phyloP scores from a whole-genome alignment of 2,113 vertebrate genomes.

The Brachyistius frenatus region DNA sequence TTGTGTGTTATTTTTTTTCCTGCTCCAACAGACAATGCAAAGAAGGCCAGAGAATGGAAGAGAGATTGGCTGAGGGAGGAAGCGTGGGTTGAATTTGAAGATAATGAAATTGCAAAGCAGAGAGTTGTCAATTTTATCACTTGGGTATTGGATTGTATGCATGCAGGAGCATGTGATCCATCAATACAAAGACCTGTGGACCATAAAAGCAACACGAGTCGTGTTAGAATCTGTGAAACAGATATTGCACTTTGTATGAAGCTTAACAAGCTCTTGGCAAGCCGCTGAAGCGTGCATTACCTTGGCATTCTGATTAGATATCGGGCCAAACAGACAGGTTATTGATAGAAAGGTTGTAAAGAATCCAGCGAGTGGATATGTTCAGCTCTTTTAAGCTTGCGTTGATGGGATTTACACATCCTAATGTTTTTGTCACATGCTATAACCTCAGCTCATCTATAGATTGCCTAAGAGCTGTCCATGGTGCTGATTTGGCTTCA shows the following conservation, averaged over 20 bases:
- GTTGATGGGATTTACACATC: conserved; percentile 48
- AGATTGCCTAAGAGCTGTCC: conserved; percentile 31
- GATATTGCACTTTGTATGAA: conserved; percentile 21
- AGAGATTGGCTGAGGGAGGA: conserved; percentile 41
- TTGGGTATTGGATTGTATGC: conserved; percentile 40
- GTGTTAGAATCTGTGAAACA: conserved; percentile 9
- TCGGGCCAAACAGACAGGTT: conserved; percentile 24
- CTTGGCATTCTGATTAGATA: conserved; percentile 16
- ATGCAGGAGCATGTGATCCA: conserved; percentile 15
- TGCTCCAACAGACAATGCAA: conserved; percentile 43
- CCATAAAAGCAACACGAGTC: conserved; percentile 17
- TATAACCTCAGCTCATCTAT: conserved; percentile 19
- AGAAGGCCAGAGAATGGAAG: conserved; percentile 24
- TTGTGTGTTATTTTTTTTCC: conserved; percentile 16
- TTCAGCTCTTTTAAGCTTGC: conserved; percentile 38
- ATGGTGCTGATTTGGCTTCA: conserved; percentile 16
- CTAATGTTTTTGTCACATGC: conserved; percentile 24
- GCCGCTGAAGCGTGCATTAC: conserved; percentile 14
- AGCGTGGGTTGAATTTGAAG: conserved; percentile 35
- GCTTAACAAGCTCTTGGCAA: conserved; percentile 24
- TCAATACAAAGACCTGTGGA: conserved; percentile 36
- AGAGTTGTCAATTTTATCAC: conserved; percentile 44
- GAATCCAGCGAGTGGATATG: conserved; percentile 5
- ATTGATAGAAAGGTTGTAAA: conserved; percentile 20
- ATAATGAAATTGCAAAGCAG: conserved; percentile 47